Evolutionary conservation across 2,888 invertebrate species (phyloP).

Genomic region (Parascotia fuliginaria): DNA sequence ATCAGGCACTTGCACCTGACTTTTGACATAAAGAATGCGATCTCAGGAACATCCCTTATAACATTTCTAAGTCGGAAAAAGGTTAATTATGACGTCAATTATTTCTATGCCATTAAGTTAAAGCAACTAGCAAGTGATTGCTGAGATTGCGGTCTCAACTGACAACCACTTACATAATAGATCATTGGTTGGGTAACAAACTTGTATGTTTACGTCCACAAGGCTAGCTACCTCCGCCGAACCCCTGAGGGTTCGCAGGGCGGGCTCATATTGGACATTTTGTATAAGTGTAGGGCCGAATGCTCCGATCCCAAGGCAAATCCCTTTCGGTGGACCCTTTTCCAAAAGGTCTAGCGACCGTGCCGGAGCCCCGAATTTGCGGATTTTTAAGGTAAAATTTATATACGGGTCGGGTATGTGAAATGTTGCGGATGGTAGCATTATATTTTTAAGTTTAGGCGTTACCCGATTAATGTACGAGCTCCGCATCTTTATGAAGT

Average conservation of each 20-base stretch:
- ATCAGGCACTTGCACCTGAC: too few species aligned
- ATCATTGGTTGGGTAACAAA: slow-evolving; percentile 71
- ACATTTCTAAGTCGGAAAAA: too few species aligned
- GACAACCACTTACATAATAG: slow-evolving; percentile 58
- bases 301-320: slow-evolving; percentile 81
- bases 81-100: background rate
- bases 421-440: slow-evolving; percentile 46
- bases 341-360: slow-evolving; percentile 77
- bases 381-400: slow-evolving; percentile 86
- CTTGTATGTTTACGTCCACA: slow-evolving; percentile 77
- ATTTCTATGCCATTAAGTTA: background rate
- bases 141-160: slow-evolving; percentile 32
- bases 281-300: slow-evolving; percentile 82
- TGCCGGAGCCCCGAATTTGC: slow-evolving; percentile 82
- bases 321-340: slow-evolving; percentile 83
- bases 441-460: slow-evolving; percentile 40
- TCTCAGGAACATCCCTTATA: too few species aligned
- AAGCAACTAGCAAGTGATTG: background rate
- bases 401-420: slow-evolving; percentile 68
- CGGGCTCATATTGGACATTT: slow-evolving; percentile 83
- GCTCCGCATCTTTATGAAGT: slow-evolving; percentile 20
- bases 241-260: slow-evolving; percentile 66
- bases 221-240: slow-evolving; percentile 70
- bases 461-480: slow-evolving; percentile 24
- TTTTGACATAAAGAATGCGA: too few species aligned